Evolutionary conservation across 2,797 vertebrate species (phyloP).

Genomic region (Enteromius paludinosus): DNA sequence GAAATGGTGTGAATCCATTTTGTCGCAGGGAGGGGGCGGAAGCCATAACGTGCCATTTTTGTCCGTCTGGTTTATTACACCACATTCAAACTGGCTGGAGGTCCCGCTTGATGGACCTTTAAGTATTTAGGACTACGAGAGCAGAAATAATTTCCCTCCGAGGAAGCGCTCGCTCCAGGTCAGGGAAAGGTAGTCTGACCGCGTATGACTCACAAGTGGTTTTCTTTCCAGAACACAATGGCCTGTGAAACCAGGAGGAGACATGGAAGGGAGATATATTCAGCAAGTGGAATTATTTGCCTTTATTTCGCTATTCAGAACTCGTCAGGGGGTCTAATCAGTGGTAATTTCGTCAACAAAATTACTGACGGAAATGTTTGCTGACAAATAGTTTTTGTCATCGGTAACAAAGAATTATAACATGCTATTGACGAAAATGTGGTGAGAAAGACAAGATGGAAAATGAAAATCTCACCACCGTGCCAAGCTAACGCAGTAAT

Average conservation of each 20-base stretch:
- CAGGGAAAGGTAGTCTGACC: conserved; percentile 32
- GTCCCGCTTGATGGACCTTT: conserved; percentile 46
- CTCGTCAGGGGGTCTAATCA: conserved; percentile 16
- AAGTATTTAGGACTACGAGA: conserved; percentile 45
- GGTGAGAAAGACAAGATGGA: not conserved
- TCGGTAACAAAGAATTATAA: not conserved
- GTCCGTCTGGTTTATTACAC: conserved; percentile 47
- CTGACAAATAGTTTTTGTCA: conserved; percentile 6
- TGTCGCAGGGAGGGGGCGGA: conserved; percentile 6
- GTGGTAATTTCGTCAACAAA: not conserved
- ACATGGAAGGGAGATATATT: not conserved
- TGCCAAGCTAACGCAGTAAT: not conserved
- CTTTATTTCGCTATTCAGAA: conserved; percentile 4
- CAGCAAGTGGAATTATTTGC: not conserved
- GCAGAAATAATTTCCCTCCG: conserved; percentile 38
- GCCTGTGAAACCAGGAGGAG: conserved; percentile 24
- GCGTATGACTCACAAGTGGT: conserved; percentile 20
- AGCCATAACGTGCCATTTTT: conserved; percentile 22
- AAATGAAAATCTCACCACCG: not conserved
- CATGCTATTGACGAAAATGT: not conserved
- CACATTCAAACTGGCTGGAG: conserved; percentile 18
- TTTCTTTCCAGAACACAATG: conserved; percentile 36
- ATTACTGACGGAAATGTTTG: conserved; percentile 11
- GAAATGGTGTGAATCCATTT: conserved; percentile 51
- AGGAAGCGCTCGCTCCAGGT: conserved; percentile 32